Percentiles rank a stretch among this genome's conserved stretches.
Evolutionary conservation across 2,797 vertebrate genomes (phyloP).

Genomic region (Esox masquinongy): DNA sequence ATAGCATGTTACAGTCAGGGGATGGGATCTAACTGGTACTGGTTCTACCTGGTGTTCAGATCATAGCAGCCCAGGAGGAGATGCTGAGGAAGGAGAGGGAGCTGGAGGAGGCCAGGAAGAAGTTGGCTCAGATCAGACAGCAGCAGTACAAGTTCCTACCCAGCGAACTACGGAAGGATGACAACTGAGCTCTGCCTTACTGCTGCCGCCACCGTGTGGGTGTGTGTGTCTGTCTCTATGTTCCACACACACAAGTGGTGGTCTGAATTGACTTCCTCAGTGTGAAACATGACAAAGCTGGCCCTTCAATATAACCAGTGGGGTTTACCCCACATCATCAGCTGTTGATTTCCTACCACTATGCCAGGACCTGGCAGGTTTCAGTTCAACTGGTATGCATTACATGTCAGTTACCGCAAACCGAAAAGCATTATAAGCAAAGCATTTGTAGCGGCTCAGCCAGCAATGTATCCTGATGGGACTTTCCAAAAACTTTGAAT

Average conservation of each 20-base stretch:
- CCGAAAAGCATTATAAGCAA: conserved; percentile 25
- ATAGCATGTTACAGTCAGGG: background rate
- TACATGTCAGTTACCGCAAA: background rate
- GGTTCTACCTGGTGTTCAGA: conserved; percentile 67
- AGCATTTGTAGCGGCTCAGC: conserved; percentile 16
- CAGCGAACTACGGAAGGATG: conserved; percentile 92
- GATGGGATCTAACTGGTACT: background rate
- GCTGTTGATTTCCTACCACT: conserved; percentile 17
- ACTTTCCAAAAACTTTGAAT: conserved; percentile 42
- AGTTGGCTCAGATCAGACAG: conserved; percentile 96
- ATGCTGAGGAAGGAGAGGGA: conserved; percentile 98
- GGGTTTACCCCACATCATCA: conserved; percentile 3
- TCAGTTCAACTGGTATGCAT: conserved; percentile 34
- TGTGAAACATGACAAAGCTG: conserved; percentile 33
- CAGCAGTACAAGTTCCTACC: conserved; percentile 99
- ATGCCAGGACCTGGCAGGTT: background rate
- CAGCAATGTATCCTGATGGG: conserved; percentile 32
- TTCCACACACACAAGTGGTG: conserved; percentile 25
- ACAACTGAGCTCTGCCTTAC: conserved; percentile 72
- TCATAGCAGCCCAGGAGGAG: conserved; percentile 98
- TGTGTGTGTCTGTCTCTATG: background rate
- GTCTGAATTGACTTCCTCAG: conserved; percentile 23
- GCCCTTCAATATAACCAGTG: conserved; percentile 10
- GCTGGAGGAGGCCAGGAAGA: conserved; percentile 96
- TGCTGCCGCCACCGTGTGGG: background rate